Base-by-base conservation (phyloP, 2,888 invertebrate species). In the Platycnemis pennipes region DNA sequence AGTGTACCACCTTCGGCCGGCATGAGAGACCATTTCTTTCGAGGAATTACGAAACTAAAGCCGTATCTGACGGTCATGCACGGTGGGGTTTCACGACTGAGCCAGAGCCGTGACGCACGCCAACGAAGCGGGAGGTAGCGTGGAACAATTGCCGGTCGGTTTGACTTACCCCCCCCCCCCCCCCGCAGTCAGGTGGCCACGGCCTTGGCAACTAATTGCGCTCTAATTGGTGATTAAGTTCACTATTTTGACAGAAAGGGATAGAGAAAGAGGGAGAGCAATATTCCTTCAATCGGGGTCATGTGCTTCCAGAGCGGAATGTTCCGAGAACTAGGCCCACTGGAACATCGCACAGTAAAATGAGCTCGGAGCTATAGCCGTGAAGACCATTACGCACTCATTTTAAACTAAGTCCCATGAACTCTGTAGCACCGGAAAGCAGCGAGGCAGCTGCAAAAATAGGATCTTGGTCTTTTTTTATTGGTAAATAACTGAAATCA, bases 121-220 rank as follows among this genome's bases (percentile, higher is more conserved):
- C 77, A 77, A 77, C 77, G 11, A 37, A 37, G 37, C 77, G 77
- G 77, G 37, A 77, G 77, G 77, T 77, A 37, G 77, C 77, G 77
- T 37, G 77, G 16, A 37, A 37, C 31, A 77, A 77, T 77, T 16
- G 31, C 26, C 77, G 63, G n/a, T 26, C 63, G 77, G 77, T 77
- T 77, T 37, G 77, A 77, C 77, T 77, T 77, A 37, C 53, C n/a
- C n/a, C n/a, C n/a, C n/a, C n/a, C n/a, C n/a, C n/a, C n/a, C n/a
- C 49, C 63, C 63, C 63, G 63, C 77, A 37, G 77, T 37, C 31
- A 37, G 37, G 77, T 77, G 77, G 77, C 16, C 77, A 77, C 77
- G 77, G 8, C 77, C 77, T 77, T 77, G 77, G 77, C 31, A 77
- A 16, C 31, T 77, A 77, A 77, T 77, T 77, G 37, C 77, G 77